Conservation (phyloP, 2,113 vertebrate genomes). For the Ploceus nigricollis region DNA sequence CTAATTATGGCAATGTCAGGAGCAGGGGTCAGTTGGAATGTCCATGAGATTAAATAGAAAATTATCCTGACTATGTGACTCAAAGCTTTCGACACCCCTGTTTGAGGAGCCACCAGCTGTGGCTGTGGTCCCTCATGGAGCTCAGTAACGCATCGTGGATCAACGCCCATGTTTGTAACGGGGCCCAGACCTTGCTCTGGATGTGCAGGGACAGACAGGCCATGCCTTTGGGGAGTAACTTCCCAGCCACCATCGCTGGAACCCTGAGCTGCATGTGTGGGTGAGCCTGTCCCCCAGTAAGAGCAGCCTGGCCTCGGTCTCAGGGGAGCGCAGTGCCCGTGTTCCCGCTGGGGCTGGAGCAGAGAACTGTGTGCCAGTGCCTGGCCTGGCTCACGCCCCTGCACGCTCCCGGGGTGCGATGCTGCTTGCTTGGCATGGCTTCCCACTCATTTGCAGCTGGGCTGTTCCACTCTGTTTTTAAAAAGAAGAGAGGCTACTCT, state of each 20-base stretch:
- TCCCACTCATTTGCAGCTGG: neutral
- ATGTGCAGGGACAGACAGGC: neutral
- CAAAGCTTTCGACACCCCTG: fast-evolving
- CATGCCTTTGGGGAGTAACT: neutral
- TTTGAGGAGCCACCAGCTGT: neutral
- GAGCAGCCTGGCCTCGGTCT: neutral
- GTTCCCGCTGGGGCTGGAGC: no score
- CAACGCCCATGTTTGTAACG: fast-evolving
- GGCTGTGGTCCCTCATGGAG: fast-evolving
- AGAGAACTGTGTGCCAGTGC: fast-evolving
- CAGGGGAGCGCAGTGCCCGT: fast-evolving
- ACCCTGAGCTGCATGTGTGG: neutral
- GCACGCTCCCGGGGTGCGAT: fast-evolving
- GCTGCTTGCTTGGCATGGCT: fast-evolving
- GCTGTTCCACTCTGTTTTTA: neutral
- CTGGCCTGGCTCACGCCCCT: fast-evolving
- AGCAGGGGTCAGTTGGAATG: neutral
- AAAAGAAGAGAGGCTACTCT: neutral
- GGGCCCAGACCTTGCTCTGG: neutral
- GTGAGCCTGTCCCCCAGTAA: neutral
- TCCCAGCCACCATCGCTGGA: fast-evolving
- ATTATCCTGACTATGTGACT: neutral
- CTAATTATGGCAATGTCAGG: conserved; percentile 37
- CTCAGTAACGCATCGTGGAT: fast-evolving
- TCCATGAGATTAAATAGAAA: neutral